Evolutionary conservation across 2,113 vertebrate species (phyloP).

Genomic region (Leptocoma aspasia): DNA sequence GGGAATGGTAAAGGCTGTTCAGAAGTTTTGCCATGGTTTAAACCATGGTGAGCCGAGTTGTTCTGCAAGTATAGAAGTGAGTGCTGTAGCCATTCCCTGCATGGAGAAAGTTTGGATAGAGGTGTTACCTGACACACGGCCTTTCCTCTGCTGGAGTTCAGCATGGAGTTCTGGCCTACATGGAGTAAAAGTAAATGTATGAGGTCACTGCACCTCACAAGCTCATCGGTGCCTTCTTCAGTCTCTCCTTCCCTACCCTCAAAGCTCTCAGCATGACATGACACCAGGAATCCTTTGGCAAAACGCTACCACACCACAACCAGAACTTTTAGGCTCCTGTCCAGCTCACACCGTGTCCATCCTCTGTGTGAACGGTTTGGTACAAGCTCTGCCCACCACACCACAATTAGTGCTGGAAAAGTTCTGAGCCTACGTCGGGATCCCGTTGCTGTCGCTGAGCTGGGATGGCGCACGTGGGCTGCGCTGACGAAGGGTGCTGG

Average conservation of each 20-base stretch:
- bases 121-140: not conserved
- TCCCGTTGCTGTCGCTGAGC: not conserved
- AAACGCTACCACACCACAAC: not conserved
- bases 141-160: not conserved
- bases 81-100: not conserved
- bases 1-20: not conserved
- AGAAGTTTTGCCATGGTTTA: not conserved
- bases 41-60: not conserved
- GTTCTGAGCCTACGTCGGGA: fast-evolving
- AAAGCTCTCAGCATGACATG: not conserved
- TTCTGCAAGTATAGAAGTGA: not conserved
- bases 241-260: not conserved
- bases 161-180: not conserved
- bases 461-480: not conserved
- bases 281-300: not conserved
- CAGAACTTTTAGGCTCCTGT: not conserved
- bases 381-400: not conserved
- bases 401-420: not conserved
- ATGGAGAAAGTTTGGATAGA: not conserved
- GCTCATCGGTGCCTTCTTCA: fast-evolving
- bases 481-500: not conserved
- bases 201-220: fast-evolving
- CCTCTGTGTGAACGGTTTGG: not conserved
- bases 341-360: not conserved
- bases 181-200: not conserved